A percentile compares a stretch with the other conserved stretches of the same genome.
phyloP scores from a whole-genome alignment of 2,113 vertebrate species.

The Takifugu bimaculatus region DNA sequence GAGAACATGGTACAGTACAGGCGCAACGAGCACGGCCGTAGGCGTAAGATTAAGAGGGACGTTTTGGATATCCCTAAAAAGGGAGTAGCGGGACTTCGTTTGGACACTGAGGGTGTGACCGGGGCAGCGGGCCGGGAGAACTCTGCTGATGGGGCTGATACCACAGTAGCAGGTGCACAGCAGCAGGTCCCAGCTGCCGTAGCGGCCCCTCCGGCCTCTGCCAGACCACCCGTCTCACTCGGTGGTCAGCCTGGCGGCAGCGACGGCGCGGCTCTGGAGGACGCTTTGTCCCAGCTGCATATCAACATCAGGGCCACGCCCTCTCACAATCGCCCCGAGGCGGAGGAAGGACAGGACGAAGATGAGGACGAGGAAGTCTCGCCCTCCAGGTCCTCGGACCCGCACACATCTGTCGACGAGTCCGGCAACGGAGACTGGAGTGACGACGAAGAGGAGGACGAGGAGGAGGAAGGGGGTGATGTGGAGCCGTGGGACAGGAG shows the following conservation, averaged over 20 bases:
- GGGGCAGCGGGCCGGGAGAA: conserved; percentile 80
- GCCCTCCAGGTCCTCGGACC: conserved; percentile 78
- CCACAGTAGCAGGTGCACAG: conserved; percentile 50
- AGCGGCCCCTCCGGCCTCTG: conserved; percentile 39
- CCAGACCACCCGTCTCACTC: conserved; percentile 78
- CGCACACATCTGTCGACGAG: conserved; percentile 83
- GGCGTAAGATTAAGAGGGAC: conserved; percentile 96
- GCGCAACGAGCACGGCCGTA: conserved; percentile 94
- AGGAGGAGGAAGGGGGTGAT: conserved; percentile 58
- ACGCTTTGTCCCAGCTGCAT: conserved; percentile 86
- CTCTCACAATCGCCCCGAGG: conserved; percentile 78
- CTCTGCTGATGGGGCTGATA: conserved; percentile 91
- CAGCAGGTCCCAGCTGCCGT: conserved; percentile 31
- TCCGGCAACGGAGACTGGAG: conserved; percentile 87
- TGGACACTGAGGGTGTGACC: conserved; percentile 84
- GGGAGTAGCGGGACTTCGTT: conserved; percentile 92
- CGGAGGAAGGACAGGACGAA: conserved; percentile 85
- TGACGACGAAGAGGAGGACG: conserved; percentile 74
- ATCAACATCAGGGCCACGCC: conserved; percentile 71
- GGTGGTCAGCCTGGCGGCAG: conserved; percentile 79
- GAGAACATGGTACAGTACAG: conserved; percentile 99
- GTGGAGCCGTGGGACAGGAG: conserved; percentile 69
- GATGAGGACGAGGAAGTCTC: conserved; percentile 76
- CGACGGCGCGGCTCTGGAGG: conserved; percentile 75
- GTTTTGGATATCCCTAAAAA: conserved; percentile 98